Evolutionary conservation across 2,888 invertebrate species (phyloP).

Genomic region (Herminia tarsipennalis): DNA sequence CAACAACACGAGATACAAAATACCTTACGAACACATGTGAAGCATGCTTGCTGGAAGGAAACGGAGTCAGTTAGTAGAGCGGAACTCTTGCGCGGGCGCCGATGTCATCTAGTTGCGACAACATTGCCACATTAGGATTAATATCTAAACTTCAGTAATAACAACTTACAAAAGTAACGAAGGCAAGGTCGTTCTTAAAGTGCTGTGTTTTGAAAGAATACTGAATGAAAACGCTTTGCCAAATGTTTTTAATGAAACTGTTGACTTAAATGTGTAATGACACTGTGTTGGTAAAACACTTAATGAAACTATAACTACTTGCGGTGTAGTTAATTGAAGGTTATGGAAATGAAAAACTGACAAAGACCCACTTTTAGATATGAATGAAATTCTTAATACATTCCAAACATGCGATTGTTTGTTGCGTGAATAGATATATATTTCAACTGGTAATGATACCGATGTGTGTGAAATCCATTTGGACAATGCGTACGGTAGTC

Average conservation of each 20-base stretch:
- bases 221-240: conserved; percentile 41
- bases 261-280: conserved; percentile 14
- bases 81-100: conserved; percentile 57
- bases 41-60: conserved; percentile 38
- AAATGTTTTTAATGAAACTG: conserved; percentile 26
- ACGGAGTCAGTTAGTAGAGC: conserved; percentile 68
- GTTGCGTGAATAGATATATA: not conserved
- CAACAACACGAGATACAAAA: conserved; percentile 23
- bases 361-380: conserved; percentile 7
- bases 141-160: conserved; percentile 72
- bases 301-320: conserved; percentile 4
- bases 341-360: conserved; percentile 17
- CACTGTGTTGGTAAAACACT: conserved; percentile 9
- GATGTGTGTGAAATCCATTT: not conserved
- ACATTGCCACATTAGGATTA: conserved; percentile 67
- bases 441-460: not conserved
- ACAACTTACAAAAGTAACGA: conserved; percentile 57
- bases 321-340: conserved; percentile 12
- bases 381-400: conserved; percentile 11
- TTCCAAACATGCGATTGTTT: conserved; percentile 1
- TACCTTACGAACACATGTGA: conserved; percentile 30
- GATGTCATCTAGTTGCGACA: conserved; percentile 63
- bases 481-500: too few species aligned
- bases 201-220: conserved; percentile 42
- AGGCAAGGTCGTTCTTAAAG: conserved; percentile 64